Evolutionary conservation across 1,140 invertebrate genomes (phyloP).

Genomic region (Melitaea cinxia): DNA sequence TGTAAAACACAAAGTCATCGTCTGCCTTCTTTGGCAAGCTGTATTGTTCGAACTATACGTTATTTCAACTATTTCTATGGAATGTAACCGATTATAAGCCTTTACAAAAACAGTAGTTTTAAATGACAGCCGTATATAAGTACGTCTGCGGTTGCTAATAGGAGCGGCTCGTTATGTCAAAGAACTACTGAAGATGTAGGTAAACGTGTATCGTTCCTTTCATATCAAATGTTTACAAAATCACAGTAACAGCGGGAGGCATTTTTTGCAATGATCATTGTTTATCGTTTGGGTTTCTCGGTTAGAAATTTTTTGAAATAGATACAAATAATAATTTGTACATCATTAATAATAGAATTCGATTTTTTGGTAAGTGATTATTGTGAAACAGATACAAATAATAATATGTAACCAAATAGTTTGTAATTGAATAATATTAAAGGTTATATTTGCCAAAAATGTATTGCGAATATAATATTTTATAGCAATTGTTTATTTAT

Average conservation of each 20-base stretch:
- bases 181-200: conserved; percentile 48
- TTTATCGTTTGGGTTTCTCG: not conserved
- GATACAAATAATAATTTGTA: too few relatives aligned
- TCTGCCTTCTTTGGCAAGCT: conserved; percentile 1
- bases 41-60: not conserved
- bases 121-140: conserved; percentile 38
- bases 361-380: too few relatives aligned
- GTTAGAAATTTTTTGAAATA: not conserved
- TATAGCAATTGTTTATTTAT: too few relatives aligned
- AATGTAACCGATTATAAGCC: conserved; percentile 14
- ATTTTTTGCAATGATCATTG: conserved; percentile 24
- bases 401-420: too few relatives aligned
- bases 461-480: too few relatives aligned
- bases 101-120: conserved; percentile 42
- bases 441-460: too few relatives aligned
- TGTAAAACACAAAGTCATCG: conserved; percentile 37
- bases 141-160: conserved; percentile 6
- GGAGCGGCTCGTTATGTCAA: conserved; percentile 35
- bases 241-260: conserved; percentile 50
- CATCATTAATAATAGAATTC: too few relatives aligned
- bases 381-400: too few relatives aligned
- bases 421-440: too few relatives aligned
- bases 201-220: conserved; percentile 43
- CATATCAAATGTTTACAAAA: conserved; percentile 60
- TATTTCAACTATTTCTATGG: conserved; percentile 7